Evolutionary conservation across 2,888 invertebrate genomes (phyloP).

Genomic region (Syrphus vitripennis): DNA sequence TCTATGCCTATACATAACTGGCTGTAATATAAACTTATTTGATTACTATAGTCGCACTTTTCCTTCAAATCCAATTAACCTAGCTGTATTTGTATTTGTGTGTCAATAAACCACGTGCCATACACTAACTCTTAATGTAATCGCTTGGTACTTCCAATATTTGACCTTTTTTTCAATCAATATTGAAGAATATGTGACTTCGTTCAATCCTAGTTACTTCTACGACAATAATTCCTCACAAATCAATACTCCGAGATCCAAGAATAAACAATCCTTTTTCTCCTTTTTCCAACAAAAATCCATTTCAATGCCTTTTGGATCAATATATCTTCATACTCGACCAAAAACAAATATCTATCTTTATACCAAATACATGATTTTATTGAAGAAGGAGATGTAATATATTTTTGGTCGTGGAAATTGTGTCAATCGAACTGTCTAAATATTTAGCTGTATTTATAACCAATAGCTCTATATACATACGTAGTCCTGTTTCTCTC

Average conservation of each 20-base stretch:
- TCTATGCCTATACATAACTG: too few relatives aligned
- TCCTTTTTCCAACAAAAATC: neutral
- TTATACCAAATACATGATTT: neutral
- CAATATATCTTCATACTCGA: too few relatives aligned
- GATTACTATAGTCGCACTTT: too few relatives aligned
- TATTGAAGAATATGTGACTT: neutral
- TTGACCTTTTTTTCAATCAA: neutral
- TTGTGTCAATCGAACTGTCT: constrained; percentile 42
- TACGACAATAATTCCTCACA: constrained; percentile 2
- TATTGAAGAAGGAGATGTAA: neutral
- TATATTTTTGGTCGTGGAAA: constrained; percentile 1
- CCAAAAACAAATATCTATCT: too few relatives aligned
- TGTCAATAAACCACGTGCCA: neutral
- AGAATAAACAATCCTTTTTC: constrained; percentile 13
- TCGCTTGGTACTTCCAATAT: neutral
- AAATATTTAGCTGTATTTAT: constrained; percentile 38
- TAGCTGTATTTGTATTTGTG: neutral
- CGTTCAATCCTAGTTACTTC: constrained; percentile 1
- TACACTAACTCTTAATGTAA: neutral
- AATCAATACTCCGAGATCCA: constrained; percentile 24
- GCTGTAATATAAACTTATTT: too few relatives aligned
- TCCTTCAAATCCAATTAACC: neutral
- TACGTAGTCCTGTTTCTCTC: neutral
- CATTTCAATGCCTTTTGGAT: neutral
- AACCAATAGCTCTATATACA: neutral